Evolutionary conservation across 2,888 invertebrate species (phyloP).

Genomic region (Danaus chrysippus): DNA sequence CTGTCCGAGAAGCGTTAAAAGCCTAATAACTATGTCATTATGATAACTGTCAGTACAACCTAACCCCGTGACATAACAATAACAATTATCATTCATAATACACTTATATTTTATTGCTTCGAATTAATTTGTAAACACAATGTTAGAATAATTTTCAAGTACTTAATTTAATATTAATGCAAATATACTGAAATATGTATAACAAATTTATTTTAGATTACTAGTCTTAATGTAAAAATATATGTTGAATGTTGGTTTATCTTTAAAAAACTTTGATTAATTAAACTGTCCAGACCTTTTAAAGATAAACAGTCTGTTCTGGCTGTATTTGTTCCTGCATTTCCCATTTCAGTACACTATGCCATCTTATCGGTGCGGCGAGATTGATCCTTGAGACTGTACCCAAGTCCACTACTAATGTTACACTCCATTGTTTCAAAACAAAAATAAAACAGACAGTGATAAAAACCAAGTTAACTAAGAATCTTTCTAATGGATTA

Average conservation of each 20-base stretch:
- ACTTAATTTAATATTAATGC: too few relatives aligned
- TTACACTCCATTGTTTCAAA: conserved; percentile 49
- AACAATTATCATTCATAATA: conserved; percentile 43
- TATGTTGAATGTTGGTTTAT: too few relatives aligned
- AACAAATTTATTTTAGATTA: too few relatives aligned
- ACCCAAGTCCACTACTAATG: conserved; percentile 47
- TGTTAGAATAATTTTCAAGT: too few relatives aligned
- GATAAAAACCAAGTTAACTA: conserved; percentile 31
- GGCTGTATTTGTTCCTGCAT: background rate
- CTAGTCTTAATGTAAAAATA: too few relatives aligned
- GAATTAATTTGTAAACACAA: background rate
- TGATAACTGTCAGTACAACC: conserved; percentile 39
- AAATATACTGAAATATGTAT: too few relatives aligned
- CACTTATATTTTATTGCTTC: conserved; percentile 6
- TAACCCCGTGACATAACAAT: conserved; percentile 41
- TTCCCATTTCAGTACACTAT: conserved; percentile 12
- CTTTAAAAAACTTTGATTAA: too few relatives aligned
- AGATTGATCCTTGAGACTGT: conserved; percentile 44
- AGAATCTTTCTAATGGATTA: background rate
- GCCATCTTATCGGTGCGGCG: conserved; percentile 35
- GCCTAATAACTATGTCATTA: conserved; percentile 49
- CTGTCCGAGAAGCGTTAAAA: conserved; percentile 42
- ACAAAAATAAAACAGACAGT: conserved; percentile 22
- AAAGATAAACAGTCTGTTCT: too few relatives aligned
- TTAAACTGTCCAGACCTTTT: too few relatives aligned